phyloP scores from a whole-genome alignment of 2,113 vertebrate genomes.

The Talpa occidentalis region DNA sequence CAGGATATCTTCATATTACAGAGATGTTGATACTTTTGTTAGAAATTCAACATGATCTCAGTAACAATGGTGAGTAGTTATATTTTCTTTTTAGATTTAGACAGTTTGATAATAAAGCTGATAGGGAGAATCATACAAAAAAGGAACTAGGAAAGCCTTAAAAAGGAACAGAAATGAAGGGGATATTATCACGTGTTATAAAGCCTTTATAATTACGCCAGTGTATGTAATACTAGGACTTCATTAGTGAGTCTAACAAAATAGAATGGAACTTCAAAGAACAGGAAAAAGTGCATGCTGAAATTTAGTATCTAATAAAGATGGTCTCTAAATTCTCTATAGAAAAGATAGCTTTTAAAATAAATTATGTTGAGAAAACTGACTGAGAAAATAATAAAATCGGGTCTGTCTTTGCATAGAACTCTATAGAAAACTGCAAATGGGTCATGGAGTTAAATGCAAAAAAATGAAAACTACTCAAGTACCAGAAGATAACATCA shows the following conservation, averaged over 20 bases:
- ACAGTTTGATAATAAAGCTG: not conserved
- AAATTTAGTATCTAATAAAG: conserved; percentile 59
- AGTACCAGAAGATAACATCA: not conserved
- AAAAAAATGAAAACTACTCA: not conserved
- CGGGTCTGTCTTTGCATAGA: conserved; percentile 15
- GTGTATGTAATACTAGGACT: not conserved
- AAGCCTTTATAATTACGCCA: not conserved
- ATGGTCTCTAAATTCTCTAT: not conserved
- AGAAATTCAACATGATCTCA: not conserved
- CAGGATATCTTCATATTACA: not conserved
- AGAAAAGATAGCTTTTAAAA: conserved; percentile 39
- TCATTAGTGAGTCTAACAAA: not conserved
- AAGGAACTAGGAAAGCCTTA: not conserved
- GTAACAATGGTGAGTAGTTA: not conserved
- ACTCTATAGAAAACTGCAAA: not conserved
- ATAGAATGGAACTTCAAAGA: not conserved
- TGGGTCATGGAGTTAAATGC: conserved; percentile 22
- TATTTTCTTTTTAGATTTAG: not conserved
- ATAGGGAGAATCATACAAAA: not conserved
- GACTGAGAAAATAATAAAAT: conserved; percentile 31
- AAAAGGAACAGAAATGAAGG: not conserved
- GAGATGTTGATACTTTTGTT: not conserved
- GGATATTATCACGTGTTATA: not conserved
- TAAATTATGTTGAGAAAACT: conserved; percentile 40
- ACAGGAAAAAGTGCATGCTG: not conserved